phyloP scores from a whole-genome alignment of 2,888 invertebrate genomes.

The Chrysotoxum bicinctum region DNA sequence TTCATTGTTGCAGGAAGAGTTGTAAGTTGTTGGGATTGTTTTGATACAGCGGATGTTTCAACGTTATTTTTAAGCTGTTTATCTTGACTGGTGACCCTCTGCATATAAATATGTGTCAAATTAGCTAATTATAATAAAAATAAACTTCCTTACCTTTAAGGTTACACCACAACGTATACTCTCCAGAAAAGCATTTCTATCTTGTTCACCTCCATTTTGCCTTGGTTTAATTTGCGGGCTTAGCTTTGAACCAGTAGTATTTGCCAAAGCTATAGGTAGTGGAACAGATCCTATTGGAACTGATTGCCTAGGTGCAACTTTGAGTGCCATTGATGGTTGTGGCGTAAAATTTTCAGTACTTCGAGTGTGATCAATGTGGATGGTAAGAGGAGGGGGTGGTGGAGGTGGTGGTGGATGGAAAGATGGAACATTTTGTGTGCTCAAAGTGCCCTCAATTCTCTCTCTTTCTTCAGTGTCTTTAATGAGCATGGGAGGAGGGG shows the following conservation, averaged over 20 bases:
- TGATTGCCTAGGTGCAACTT: too few relatives aligned
- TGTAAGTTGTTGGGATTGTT: neutral
- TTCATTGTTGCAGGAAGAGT: neutral
- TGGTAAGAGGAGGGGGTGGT: conserved; percentile 23
- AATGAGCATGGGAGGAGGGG: conserved; percentile 47
- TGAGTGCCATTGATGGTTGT: conserved; percentile 16
- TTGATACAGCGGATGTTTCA: neutral
- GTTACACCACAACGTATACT: conserved; percentile 77
- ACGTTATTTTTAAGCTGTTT: neutral
- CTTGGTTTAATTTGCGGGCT: conserved; percentile 8
- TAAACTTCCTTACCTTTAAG: conserved; percentile 74
- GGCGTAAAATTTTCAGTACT: neutral
- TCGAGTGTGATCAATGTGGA: neutral
- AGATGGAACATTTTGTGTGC: neutral
- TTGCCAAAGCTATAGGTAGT: conserved; percentile 29
- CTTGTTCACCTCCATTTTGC: conserved; percentile 63
- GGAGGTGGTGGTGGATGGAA: neutral
- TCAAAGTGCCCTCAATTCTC: too few relatives aligned
- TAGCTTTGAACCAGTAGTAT: conserved; percentile 42
- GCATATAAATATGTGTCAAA: neutral
- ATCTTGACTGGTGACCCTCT: conserved; percentile 75
- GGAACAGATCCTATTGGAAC: neutral
- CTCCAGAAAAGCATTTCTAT: conserved; percentile 75
- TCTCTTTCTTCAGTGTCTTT: neutral
- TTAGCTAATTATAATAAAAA: too few relatives aligned